Percentiles rank a stretch among this genome's conserved stretches.
phyloP scores from a whole-genome alignment of 1,140 invertebrate species.

The Drosophila ananassae region DNA sequence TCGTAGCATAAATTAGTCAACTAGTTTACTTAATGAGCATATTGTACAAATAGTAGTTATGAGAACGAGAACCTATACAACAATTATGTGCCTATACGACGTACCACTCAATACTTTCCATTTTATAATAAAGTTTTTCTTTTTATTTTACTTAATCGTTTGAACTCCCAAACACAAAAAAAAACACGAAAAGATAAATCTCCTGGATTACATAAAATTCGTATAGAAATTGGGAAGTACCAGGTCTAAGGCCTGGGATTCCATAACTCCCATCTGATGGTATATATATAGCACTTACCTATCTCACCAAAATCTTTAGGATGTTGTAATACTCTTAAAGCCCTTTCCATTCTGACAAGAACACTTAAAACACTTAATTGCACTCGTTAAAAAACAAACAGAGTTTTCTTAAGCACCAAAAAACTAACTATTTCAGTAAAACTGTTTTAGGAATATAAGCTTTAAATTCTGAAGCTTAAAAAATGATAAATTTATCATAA shows the following conservation, averaged over 20 bases:
- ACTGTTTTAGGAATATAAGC: too few relatives aligned
- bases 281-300: neutral
- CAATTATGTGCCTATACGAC: conserved; percentile 28
- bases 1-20: conserved; percentile 74
- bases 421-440: too few relatives aligned
- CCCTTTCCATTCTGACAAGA: neutral
- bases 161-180: conserved; percentile 9
- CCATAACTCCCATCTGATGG: neutral
- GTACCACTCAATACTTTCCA: conserved; percentile 62
- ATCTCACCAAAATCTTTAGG: neutral
- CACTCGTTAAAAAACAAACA: neutral
- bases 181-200: conserved; percentile 55
- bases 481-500: too few relatives aligned
- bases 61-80: conserved; percentile 67
- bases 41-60: conserved; percentile 76
- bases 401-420: neutral
- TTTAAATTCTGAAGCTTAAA: too few relatives aligned
- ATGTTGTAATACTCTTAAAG: neutral
- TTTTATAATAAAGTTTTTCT: conserved; percentile 42
- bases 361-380: neutral
- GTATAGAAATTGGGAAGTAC: conserved; percentile 25
- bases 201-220: conserved; percentile 74
- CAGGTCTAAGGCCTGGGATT: conserved; percentile 11
- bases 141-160: conserved; percentile 14
- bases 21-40: conserved; percentile 76